Conservation (phyloP, 2,113 vertebrate species). For the Pandion haliaetus region DNA sequence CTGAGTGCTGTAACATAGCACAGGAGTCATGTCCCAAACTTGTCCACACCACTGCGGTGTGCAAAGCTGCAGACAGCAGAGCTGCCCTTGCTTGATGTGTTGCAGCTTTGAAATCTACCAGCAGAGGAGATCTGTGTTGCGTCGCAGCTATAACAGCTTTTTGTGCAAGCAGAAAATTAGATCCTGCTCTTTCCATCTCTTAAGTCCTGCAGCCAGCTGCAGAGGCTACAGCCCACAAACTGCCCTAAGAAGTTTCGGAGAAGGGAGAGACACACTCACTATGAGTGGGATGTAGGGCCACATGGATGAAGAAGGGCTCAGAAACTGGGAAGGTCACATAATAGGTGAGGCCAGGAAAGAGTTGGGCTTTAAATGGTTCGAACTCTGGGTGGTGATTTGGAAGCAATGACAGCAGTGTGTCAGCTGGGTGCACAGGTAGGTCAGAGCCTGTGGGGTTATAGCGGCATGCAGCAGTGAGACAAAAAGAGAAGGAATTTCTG, state of each 20-base stretch:
- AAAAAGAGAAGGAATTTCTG: not conserved
- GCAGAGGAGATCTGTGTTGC: not conserved
- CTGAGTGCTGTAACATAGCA: not conserved
- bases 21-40: not conserved
- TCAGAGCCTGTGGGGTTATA: not conserved
- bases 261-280: not conserved
- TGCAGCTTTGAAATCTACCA: not conserved
- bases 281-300: not conserved
- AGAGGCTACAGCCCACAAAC: not conserved
- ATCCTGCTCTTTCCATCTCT: not conserved
- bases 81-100: not conserved
- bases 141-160: not conserved
- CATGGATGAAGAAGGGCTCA: not conserved
- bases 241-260: not conserved
- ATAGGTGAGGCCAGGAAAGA: not conserved
- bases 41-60: not conserved
- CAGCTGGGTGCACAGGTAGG: not conserved
- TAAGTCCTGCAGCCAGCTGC: not conserved
- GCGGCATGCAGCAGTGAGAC: not conserved
- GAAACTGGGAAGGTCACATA: not conserved
- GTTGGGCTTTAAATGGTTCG: not conserved
- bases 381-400: not conserved
- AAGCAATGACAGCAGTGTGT: not conserved
- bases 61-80: not conserved
- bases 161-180: not conserved